Evolutionary conservation across 2,113 vertebrate species (phyloP), one percentile per base, ranked within the genome.

Genomic region (Penelope pileata): DNA sequence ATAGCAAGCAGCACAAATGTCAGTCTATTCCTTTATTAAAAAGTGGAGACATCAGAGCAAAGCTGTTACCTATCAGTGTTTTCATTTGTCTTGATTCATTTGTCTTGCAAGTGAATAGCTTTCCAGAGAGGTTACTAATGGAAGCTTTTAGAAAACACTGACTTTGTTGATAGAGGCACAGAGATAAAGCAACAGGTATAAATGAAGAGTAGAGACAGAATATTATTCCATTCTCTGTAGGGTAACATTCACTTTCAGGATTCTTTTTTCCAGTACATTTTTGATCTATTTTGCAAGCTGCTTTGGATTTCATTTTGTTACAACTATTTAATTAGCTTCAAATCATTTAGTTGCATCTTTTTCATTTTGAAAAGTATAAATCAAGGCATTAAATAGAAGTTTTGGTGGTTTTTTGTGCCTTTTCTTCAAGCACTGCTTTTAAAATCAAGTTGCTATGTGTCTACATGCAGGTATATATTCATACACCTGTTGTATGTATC

Each of bases 141-240:
- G 48, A 47, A 29, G 45, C 64, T 60, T 58, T 93, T 7, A 60
- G 48, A 60, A 75, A 86, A 43, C 53, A 54, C 16, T 13, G 56
- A 48, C 22, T 45, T 64, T 53, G 19, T 34, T 89, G 56, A 62
- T 40, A 67, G 56, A 40, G 75, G 67, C 85, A 83, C 43, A 70
- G 77, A 83, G 43, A 76, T 64, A 83, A 92, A 95, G 68, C 45
- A 88, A 53, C 73, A 90, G 51, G 75, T 88, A 72, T 47, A 45
- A 51, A 68, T 6, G 12, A 66, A 51, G 12, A 51, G 42, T 43
- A 87, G 40, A 83, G 51, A 29, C 60, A 62, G 29, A 43, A 67
- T 16, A 9, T 72, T 24, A 64, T 56, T 74, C 72, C 23, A 5
- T 21, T 68, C 50, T 91, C 59, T 75, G 0, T 48, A 73, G 69